phyloP scores from a whole-genome alignment of 2,113 vertebrate genomes.

The Sialia sialis region DNA sequence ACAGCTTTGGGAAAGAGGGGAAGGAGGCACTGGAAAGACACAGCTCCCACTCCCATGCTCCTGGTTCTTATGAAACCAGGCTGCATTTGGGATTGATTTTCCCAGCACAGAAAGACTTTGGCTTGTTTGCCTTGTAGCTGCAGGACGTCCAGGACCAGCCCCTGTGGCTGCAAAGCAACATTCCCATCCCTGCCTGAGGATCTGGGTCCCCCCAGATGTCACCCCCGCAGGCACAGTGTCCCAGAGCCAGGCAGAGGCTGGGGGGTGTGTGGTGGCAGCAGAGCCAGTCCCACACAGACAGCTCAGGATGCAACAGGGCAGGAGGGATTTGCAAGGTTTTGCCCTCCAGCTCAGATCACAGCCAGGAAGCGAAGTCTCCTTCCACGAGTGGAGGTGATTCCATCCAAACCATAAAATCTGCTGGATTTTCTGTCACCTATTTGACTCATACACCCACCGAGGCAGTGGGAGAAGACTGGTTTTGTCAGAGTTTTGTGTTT shows the following conservation, averaged over 20 bases:
- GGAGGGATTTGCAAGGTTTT: neutral
- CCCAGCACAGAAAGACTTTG: neutral
- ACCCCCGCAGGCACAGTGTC: neutral
- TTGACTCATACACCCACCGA: neutral
- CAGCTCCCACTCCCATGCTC: neutral
- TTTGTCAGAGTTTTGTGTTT: neutral
- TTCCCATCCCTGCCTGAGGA: neutral
- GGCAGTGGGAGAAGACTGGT: neutral
- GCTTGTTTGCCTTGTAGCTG: neutral
- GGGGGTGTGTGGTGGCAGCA: neutral
- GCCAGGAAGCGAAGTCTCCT: neutral
- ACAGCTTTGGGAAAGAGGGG: neutral
- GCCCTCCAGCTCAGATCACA: neutral
- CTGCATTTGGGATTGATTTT: neutral
- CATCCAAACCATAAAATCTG: neutral
- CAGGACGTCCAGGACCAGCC: neutral
- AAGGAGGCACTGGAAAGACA: neutral
- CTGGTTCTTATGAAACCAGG: neutral
- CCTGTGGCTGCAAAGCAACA: fast-evolving
- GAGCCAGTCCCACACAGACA: neutral
- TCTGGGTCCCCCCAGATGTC: neutral
- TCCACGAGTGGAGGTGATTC: neutral
- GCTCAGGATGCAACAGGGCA: fast-evolving
- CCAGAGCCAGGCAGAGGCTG: neutral
- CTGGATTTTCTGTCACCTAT: neutral